Percentiles rank a stretch among this genome's conserved stretches.
Conservation (phyloP, 1,140 invertebrate genomes). For the Papilio dardanus region DNA sequence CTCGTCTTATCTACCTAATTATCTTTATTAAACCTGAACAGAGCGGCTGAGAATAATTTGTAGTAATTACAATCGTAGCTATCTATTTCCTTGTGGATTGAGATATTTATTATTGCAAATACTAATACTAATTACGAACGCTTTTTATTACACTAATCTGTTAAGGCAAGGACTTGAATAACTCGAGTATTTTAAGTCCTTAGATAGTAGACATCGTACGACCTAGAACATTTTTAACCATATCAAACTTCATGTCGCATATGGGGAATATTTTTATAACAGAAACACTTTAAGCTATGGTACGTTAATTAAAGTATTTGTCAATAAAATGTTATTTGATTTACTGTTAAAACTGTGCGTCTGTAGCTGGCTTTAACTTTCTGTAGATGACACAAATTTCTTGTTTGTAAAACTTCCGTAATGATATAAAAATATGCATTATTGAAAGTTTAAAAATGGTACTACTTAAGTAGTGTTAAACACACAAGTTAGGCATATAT, state of each 20-base stretch:
- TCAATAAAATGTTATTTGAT: neutral
- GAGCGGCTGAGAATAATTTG: conserved; percentile 44
- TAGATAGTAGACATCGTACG: neutral
- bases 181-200: neutral
- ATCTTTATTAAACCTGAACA: conserved; percentile 51
- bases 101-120: conserved; percentile 30
- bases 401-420: no score
- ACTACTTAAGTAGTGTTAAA: neutral
- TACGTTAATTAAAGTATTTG: neutral
- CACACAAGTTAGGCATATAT: conserved; percentile 1
- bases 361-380: neutral
- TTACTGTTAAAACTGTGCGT: no score
- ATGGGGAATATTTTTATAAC: neutral
- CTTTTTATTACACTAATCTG: conserved; percentile 8
- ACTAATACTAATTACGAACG: conserved; percentile 13
- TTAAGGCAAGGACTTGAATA: conserved; percentile 12
- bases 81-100: conserved; percentile 37
- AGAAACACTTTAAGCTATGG: neutral
- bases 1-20: conserved; percentile 58
- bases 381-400: no score
- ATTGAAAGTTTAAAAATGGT: neutral
- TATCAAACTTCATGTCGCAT: neutral
- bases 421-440: no score
- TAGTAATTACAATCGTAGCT: conserved; percentile 44
- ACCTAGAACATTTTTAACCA: neutral